Percentiles rank a stretch among this genome's conserved stretches.
phyloP scores from a whole-genome alignment of 2,888 invertebrate genomes.

The Neoitamus cyanurus region DNA sequence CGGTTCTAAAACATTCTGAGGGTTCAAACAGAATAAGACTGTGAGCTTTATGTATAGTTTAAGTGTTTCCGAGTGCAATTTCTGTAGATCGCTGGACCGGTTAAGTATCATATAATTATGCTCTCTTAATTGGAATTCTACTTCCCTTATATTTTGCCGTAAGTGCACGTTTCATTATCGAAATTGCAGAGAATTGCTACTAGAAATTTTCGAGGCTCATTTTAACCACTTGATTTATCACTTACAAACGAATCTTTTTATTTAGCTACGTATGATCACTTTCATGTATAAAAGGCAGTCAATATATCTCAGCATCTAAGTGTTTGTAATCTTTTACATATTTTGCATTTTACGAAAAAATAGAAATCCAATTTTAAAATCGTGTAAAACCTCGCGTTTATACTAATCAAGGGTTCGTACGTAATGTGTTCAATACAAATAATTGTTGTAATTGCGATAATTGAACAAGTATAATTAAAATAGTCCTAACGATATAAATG shows the following conservation, averaged over 20 bases:
- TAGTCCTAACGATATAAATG: background rate
- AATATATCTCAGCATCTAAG: slow-evolving; percentile 50
- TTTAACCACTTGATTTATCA: background rate
- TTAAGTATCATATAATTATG: background rate
- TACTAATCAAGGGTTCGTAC: background rate
- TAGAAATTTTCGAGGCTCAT: background rate
- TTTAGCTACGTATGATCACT: slow-evolving; percentile 11
- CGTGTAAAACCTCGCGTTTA: background rate
- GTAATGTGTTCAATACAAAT: slow-evolving; percentile 20
- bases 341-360: slow-evolving; percentile 40
- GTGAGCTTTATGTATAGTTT: background rate
- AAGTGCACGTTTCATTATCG: slow-evolving; percentile 1
- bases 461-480: slow-evolving; percentile 12
- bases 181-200: slow-evolving; percentile 1
- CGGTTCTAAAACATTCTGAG: background rate
- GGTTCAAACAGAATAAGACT: background rate
- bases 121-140: background rate
- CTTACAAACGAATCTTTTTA: slow-evolving; percentile 16
- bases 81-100: background rate
- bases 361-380: slow-evolving; percentile 26
- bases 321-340: slow-evolving; percentile 45
- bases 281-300: slow-evolving; percentile 52
- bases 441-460: slow-evolving; percentile 4
- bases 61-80: background rate
- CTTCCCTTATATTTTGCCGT: background rate